Evolutionary conservation across 2,113 vertebrate species (phyloP), one percentile per base, ranked within the genome.

Genomic region (Antidorcas marsupialis): DNA sequence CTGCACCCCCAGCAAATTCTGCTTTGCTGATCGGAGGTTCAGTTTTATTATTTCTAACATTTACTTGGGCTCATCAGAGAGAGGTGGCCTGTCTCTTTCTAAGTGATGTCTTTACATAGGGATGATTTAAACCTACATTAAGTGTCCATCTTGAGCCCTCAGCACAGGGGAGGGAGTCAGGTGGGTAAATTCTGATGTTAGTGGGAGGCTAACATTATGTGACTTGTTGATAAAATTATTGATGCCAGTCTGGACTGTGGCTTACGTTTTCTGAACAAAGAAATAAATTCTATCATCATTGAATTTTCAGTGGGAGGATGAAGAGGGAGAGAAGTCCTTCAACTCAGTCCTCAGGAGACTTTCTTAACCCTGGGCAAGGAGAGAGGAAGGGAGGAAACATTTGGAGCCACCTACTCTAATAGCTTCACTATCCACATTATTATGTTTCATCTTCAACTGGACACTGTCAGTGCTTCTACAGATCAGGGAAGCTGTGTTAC

Each of bases 141-240:
- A 87, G 52, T n/a, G 83, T 93, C 71, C 62, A 55, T 74, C 88
- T 55, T 81, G 39, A 97, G 79, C 74, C 82, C 79, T 91, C 59
- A 89, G 91, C 90, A 85, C 8, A 4, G 2, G 4, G 43, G 47
- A 95, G 33, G 36, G 52, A 87, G 86, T 97, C 71, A 90, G 94
- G 92, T 67, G 83, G 92, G 27, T 89, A 95, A 96, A 91, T 79
- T 33, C 50, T 57, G 60, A 84, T 89, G 82, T 95, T 60, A 67
- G 92, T 71, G 47, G 79, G 83, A 97, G 91, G 39, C 79, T 91
- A 33, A 94, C 74, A 74, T 96, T 89, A 95, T 96, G 94, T 87
- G 87, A 97, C 84, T 96, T 93, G 76, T 88, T 74, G 64, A 82
- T 89, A 90, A 97, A 89, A 97, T 97, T 97, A 93, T 81, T 95